phyloP scores from a whole-genome alignment of 2,113 vertebrate species.

The Melanostigma gelatinosum region DNA sequence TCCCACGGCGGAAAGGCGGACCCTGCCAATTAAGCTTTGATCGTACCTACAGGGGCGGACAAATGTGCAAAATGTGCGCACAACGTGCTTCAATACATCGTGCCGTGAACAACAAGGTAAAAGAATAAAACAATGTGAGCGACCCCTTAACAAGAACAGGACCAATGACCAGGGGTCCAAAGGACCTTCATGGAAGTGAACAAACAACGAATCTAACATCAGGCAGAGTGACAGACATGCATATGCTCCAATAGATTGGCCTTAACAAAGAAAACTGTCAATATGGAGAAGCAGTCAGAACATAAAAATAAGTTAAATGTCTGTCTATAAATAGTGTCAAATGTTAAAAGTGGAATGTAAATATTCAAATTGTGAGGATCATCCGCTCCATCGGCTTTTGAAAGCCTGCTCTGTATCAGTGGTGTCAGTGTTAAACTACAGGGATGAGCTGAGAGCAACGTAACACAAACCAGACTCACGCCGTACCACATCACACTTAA shows the following conservation, averaged over 20 bases:
- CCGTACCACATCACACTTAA: not conserved
- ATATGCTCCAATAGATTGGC: not conserved
- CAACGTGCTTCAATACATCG: not conserved
- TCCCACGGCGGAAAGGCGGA: not conserved
- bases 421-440: slow-evolving; percentile 2
- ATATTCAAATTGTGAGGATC: not conserved
- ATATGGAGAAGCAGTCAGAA: not conserved
- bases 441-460: not conserved
- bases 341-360: not conserved
- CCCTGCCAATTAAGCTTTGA: not conserved
- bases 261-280: not conserved
- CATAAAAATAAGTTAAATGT: not conserved
- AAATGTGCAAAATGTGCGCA: not conserved
- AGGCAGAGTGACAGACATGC: not conserved
- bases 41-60: not conserved
- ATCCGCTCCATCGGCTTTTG: not conserved
- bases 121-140: not conserved
- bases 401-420: slow-evolving; percentile 10
- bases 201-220: not conserved
- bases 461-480: slow-evolving; percentile 34
- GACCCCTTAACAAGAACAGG: not conserved
- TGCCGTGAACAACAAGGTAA: not conserved
- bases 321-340: not conserved
- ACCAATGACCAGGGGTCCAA: not conserved
- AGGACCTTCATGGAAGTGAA: not conserved